Percentiles rank a stretch among this genome's conserved stretches.
phyloP scores from a whole-genome alignment of 2,888 invertebrate genomes.

The Beris chalybata region DNA sequence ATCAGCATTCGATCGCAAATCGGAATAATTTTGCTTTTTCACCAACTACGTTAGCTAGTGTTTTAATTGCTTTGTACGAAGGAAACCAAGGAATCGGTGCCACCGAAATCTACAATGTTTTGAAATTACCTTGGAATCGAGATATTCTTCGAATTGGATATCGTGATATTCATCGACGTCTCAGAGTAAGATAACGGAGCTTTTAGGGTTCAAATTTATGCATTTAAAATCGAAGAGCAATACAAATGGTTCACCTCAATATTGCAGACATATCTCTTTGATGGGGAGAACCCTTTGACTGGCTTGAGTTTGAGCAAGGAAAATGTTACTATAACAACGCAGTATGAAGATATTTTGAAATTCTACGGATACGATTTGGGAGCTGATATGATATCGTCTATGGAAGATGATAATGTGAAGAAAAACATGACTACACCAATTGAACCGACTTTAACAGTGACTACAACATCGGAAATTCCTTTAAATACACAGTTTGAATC shows the following conservation, averaged over 20 bases:
- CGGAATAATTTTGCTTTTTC: slow-evolving; percentile 83
- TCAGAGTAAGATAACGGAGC: slow-evolving; percentile 64
- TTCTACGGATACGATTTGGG: slow-evolving; percentile 83
- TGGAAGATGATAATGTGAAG: slow-evolving; percentile 40
- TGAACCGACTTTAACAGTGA: slow-evolving; percentile 38
- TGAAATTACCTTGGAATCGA: slow-evolving; percentile 72
- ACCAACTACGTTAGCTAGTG: slow-evolving; percentile 79
- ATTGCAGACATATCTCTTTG: slow-evolving; percentile 78
- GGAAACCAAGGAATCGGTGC: slow-evolving; percentile 74
- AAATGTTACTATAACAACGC: slow-evolving; percentile 73
- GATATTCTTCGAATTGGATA: slow-evolving; percentile 76
- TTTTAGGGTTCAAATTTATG: not conserved
- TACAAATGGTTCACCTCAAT: slow-evolving; percentile 1
- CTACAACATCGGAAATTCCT: slow-evolving; percentile 34
- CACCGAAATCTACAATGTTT: slow-evolving; percentile 69
- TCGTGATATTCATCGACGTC: slow-evolving; percentile 78
- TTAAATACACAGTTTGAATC: slow-evolving; percentile 30
- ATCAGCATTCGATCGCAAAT: slow-evolving; percentile 72
- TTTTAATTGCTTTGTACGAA: slow-evolving; percentile 77
- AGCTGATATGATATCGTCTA: slow-evolving; percentile 49
- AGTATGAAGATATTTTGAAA: slow-evolving; percentile 71
- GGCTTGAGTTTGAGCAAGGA: slow-evolving; percentile 78
- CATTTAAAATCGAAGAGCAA: not conserved
- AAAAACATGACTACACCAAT: slow-evolving; percentile 46
- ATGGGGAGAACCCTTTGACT: slow-evolving; percentile 78